Conservation (phyloP, 2,797 vertebrate species). For the Silurus aristotelis region DNA sequence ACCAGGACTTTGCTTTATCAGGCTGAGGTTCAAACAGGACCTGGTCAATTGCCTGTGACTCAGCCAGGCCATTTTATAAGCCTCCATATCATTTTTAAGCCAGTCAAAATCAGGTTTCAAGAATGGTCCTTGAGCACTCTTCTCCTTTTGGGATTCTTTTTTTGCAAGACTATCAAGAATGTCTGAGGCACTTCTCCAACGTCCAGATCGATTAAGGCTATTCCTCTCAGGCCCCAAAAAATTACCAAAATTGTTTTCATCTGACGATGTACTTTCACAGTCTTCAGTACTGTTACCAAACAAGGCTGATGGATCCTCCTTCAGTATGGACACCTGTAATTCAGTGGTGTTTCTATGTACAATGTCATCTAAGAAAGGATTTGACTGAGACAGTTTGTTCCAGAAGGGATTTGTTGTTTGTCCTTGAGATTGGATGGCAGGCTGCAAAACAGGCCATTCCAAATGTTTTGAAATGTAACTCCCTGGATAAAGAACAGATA, state of each 20-base stretch:
- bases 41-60: constrained; percentile 91
- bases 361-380: constrained; percentile 92
- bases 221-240: constrained; percentile 70
- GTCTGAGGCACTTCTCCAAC: constrained; percentile 90
- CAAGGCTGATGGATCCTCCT: constrained; percentile 73
- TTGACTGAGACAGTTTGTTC: constrained; percentile 87
- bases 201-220: constrained; percentile 73
- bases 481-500: constrained; percentile 61
- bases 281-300: constrained; percentile 74
- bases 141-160: constrained; percentile 61
- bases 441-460: constrained; percentile 64
- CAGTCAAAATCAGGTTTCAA: constrained; percentile 81
- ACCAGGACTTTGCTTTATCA: constrained; percentile 88
- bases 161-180: constrained; percentile 81
- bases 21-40: constrained; percentile 89
- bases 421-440: constrained; percentile 59
- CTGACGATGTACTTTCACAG: constrained; percentile 83
- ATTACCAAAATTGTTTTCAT: constrained; percentile 80
- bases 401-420: constrained; percentile 88
- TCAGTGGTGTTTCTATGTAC: constrained; percentile 67
- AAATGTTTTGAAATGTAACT: constrained; percentile 56
- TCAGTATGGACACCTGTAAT: constrained; percentile 66
- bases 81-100: constrained; percentile 89
- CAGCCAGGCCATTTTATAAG: constrained; percentile 95
- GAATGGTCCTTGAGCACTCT: constrained; percentile 65